Conservation (phyloP, 2,888 invertebrate species). For the Platerodrilus igneus region DNA sequence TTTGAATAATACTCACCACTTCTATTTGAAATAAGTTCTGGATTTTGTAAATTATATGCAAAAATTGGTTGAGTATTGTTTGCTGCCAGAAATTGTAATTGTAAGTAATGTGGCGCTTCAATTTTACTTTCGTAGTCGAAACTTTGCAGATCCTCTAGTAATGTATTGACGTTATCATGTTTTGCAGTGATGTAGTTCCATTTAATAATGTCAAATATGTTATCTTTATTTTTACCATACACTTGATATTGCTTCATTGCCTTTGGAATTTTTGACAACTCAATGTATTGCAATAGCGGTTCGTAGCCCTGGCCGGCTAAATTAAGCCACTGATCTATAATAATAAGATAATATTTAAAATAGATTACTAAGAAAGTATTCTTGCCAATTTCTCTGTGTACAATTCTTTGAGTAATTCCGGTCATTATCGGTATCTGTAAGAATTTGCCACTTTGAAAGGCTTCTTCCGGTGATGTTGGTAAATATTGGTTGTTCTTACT, state of each 20-base stretch:
- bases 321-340: constrained; percentile 57
- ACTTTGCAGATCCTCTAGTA: constrained; percentile 50
- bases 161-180: constrained; percentile 43
- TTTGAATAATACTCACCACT: constrained; percentile 45
- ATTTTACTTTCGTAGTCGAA: constrained; percentile 57
- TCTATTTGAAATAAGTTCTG: constrained; percentile 50
- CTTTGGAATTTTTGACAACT: constrained; percentile 56
- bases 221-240: constrained; percentile 31
- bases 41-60: constrained; percentile 55
- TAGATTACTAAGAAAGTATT: neutral
- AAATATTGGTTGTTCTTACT: constrained; percentile 58
- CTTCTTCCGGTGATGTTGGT: constrained; percentile 52
- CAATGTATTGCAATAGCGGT: constrained; percentile 55
- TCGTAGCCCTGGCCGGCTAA: constrained; percentile 54
- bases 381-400: constrained; percentile 35
- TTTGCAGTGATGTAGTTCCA: constrained; percentile 55
- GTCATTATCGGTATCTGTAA: constrained; percentile 62
- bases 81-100: constrained; percentile 43
- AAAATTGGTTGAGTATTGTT: constrained; percentile 49
- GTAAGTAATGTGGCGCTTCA: constrained; percentile 55
- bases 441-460: constrained; percentile 52
- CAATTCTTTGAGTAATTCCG: constrained; percentile 59
- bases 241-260: constrained; percentile 50
- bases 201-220: constrained; percentile 49
- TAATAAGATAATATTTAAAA: constrained; percentile 10